Evolutionary conservation across 2,888 invertebrate species (phyloP).

Genomic region (Phorcus lineatus): DNA sequence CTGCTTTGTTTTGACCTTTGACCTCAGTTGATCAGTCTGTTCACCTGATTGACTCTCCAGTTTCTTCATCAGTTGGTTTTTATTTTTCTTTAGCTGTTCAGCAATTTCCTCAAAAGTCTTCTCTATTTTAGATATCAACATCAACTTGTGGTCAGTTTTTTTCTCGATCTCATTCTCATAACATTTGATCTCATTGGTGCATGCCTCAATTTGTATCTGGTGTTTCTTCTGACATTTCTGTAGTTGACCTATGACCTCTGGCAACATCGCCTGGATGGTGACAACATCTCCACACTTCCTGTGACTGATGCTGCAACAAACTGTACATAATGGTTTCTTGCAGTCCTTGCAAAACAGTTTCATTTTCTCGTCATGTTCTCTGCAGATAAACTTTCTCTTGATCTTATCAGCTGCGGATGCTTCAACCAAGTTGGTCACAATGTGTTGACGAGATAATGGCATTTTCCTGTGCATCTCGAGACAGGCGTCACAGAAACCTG

Average conservation of each 20-base stretch:
- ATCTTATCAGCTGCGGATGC: too few relatives aligned
- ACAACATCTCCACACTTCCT: neutral
- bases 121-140: neutral
- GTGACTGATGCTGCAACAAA: slow-evolving; percentile 1
- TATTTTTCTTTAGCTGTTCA: neutral
- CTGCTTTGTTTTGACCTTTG: neutral
- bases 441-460: neutral
- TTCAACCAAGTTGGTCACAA: neutral
- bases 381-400: neutral
- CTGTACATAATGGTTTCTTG: neutral
- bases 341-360: neutral
- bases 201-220: neutral
- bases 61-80: neutral
- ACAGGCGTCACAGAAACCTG: neutral
- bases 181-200: neutral
- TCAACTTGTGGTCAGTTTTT: too few relatives aligned
- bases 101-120: neutral
- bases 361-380: neutral
- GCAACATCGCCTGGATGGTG: neutral
- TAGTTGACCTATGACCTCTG: neutral
- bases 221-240: neutral
- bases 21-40: neutral
- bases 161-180: neutral
- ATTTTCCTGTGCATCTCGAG: neutral
- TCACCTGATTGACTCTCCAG: neutral